These are phyloP conservation scores for Romanogobio albipinnatus DNA, from an alignment of 2,113 vertebrate species.

Conservation along the genomic window DNA sequence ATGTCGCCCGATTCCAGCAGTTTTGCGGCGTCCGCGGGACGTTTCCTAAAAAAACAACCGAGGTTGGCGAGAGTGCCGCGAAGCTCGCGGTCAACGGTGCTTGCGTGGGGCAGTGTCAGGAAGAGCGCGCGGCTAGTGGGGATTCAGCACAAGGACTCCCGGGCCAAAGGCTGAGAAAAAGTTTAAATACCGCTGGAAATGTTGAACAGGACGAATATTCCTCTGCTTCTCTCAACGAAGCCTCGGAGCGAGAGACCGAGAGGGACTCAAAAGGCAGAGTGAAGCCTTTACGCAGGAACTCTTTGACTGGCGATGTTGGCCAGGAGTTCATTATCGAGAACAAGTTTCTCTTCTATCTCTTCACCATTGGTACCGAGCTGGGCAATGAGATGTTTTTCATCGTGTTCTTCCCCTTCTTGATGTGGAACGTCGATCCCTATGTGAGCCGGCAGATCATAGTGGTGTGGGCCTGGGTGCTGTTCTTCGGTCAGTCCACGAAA, in stretches of 20 bases:
- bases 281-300: constrained; percentile 86
- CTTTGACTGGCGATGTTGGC: constrained; percentile 86
- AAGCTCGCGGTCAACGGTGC: constrained; percentile 49
- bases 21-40: constrained; percentile 87
- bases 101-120: constrained; percentile 21
- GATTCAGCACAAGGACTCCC: constrained; percentile 13
- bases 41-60: constrained; percentile 56
- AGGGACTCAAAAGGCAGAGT: constrained; percentile 52
- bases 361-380: constrained; percentile 92
- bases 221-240: constrained; percentile 71
- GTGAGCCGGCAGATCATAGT: constrained; percentile 90
- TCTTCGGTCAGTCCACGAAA: constrained; percentile 96
- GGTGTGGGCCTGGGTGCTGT: constrained; percentile 96
- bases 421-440: constrained; percentile 93
- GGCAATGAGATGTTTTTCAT: constrained; percentile 99
- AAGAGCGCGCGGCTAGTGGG: constrained; percentile 10
- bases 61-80: constrained; percentile 50
- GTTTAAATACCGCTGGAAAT: constrained; percentile 28
- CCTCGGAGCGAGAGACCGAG: not conserved
- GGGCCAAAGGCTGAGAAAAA: constrained; percentile 58
- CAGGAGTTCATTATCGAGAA: constrained; percentile 87
- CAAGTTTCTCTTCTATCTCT: constrained; percentile 90
- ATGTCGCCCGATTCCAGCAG: constrained; percentile 88
- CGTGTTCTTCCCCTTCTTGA: constrained; percentile 92
- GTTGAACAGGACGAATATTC: constrained; percentile 45